Evolutionary conservation across 2,888 invertebrate genomes (phyloP).

Genomic region (Cartodere bifasciata): DNA sequence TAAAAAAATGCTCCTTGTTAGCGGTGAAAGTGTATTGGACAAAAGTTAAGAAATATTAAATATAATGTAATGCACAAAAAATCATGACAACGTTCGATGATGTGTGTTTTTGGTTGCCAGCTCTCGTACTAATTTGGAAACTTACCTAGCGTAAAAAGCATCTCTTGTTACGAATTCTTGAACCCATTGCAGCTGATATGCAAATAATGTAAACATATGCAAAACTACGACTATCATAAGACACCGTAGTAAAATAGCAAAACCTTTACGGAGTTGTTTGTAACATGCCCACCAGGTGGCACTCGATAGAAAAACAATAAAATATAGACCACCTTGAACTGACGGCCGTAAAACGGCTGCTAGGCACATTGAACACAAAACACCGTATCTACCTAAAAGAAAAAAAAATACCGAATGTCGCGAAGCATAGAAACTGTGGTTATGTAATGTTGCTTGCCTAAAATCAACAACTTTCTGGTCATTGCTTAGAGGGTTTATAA

Average conservation of each 20-base stretch:
- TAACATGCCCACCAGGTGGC: slow-evolving; percentile 83
- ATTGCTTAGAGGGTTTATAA: too few species aligned
- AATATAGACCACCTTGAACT: slow-evolving; percentile 73
- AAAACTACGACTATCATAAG: slow-evolving; percentile 61
- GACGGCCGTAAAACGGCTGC: slow-evolving; percentile 73
- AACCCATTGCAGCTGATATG: slow-evolving; percentile 77
- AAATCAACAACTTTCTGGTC: too few species aligned
- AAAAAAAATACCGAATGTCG: too few species aligned
- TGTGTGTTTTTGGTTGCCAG: too few species aligned
- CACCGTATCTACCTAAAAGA: slow-evolving; percentile 50
- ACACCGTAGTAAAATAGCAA: slow-evolving; percentile 58
- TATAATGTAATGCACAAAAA: too few species aligned
- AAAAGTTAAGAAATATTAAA: too few species aligned
- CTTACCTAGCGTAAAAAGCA: slow-evolving; percentile 66
- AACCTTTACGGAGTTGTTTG: slow-evolving; percentile 60
- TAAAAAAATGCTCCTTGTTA: too few species aligned
- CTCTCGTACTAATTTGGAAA: too few species aligned
- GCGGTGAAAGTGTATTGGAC: too few species aligned
- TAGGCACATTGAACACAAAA: slow-evolving; percentile 52
- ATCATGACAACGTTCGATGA: too few species aligned
- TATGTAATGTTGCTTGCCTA: too few species aligned
- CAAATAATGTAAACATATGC: slow-evolving; percentile 60
- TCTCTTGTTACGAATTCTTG: slow-evolving; percentile 58
- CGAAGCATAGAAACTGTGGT: too few species aligned
- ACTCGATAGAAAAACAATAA: slow-evolving; percentile 68